A percentile compares a stretch with the other conserved stretches of the same genome.
Conservation (phyloP, 2,113 vertebrate genomes). For the Platichthys flesus region DNA sequence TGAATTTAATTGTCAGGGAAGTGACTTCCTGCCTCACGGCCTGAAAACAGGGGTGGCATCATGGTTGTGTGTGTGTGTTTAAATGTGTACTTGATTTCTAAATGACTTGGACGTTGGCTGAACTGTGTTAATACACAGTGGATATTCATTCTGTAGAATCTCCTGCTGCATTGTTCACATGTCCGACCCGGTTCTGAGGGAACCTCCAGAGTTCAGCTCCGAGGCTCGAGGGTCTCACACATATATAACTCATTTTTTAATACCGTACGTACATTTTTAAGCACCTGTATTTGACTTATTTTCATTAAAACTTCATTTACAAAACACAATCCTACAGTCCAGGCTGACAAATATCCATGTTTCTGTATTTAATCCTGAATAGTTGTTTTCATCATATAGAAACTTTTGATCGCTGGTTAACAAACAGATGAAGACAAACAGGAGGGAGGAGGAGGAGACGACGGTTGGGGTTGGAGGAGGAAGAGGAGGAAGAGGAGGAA, state of each 20-base stretch:
- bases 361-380: background rate
- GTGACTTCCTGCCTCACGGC: constrained; percentile 15
- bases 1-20: constrained; percentile 73
- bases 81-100: too few relatives aligned
- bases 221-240: too few relatives aligned
- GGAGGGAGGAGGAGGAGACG: constrained; percentile 1
- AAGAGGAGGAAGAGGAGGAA: background rate
- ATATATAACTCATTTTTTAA: too few relatives aligned
- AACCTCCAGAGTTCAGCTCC: too few relatives aligned
- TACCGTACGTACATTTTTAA: background rate
- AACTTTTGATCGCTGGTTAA: constrained; percentile 12
- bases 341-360: background rate
- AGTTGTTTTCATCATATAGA: background rate
- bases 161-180: too few relatives aligned
- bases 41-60: background rate
- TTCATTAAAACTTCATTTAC: background rate
- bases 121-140: too few relatives aligned
- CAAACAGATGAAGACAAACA: constrained; percentile 10
- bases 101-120: too few relatives aligned
- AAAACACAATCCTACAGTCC: too few relatives aligned
- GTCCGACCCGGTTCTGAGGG: too few relatives aligned
- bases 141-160: too few relatives aligned
- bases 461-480: constrained; percentile 35
- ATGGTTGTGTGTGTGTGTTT: too few relatives aligned
- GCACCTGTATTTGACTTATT: background rate